These are phyloP conservation scores for Eupithecia subumbrata DNA, from an alignment of 2,888 invertebrate genomes.

Conservation along the genomic window DNA sequence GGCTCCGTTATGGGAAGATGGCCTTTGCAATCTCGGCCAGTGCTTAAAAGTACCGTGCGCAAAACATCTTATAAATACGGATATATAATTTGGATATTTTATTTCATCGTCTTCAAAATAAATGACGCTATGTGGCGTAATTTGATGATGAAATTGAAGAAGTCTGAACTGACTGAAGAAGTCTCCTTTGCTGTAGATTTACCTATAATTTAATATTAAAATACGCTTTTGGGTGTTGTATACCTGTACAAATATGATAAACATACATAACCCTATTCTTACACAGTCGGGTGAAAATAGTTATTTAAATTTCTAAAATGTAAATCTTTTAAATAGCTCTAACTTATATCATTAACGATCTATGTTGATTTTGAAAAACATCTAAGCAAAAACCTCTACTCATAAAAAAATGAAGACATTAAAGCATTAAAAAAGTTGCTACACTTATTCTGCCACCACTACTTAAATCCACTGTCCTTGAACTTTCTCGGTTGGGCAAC, in stretches of 20 bases:
- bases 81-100: not conserved
- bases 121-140: not conserved
- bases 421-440: not conserved
- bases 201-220: not conserved
- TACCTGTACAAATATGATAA: not conserved
- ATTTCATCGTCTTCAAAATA: not conserved
- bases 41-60: conserved; percentile 35
- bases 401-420: not conserved
- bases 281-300: not conserved
- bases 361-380: no score
- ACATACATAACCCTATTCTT: not conserved
- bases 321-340: no score
- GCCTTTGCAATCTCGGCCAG: conserved; percentile 54
- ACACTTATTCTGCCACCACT: conserved; percentile 38
- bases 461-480: conserved; percentile 45
- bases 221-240: not conserved
- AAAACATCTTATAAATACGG: conserved; percentile 19
- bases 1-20: conserved; percentile 54
- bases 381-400: no score
- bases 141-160: no score
- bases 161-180: not conserved
- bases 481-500: conserved; percentile 51
- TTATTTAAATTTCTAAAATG: not conserved
- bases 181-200: not conserved
- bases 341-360: no score